Base-by-base conservation (phyloP, 1,140 invertebrate genomes). In the Berghia stephanieae region DNA sequence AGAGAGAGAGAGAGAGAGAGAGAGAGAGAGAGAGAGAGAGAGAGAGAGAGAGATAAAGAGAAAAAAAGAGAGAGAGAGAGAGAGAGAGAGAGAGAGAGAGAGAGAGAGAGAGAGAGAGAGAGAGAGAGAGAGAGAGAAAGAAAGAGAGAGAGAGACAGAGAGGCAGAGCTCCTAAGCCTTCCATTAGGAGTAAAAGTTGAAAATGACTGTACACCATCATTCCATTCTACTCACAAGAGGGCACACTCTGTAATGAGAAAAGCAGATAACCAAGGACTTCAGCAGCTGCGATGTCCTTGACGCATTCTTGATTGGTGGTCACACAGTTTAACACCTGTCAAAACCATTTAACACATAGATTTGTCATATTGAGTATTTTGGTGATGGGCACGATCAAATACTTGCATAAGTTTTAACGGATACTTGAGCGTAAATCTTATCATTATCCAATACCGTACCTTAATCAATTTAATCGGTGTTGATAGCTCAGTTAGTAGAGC, bases 291-390 rank as follows among this genome's bases (percentile, higher is more conserved):
- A 99, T 96, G 88, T 99, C 98, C 82, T 94, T 95, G 2, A 99
- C 95, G 90, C 98, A 99, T 88, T 99, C 96, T 83, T 96, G 94
- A 90, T 95, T 97, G 57, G 93, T 92, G 0, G 95, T 95, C 0
- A 96, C 93, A 79, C 93, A 92, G n/a, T 92, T 92, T 24, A 96
- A 92, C 36, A 97, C 93, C 87, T 94, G 71, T 13, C 83, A 81
- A 78, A 52, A 67, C 40, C n/a, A n/a, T n/a, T n/a, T n/a, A n/a
- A n/a, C n/a, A n/a, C n/a, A n/a, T n/a, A n/a, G n/a, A n/a, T n/a
- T n/a, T n/a, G n/a, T n/a, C n/a, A n/a, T n/a, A n/a, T n/a, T n/a
- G n/a, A n/a, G n/a, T n/a, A n/a, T n/a, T n/a, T n/a, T n/a, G n/a
- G n/a, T n/a, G n/a, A n/a, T n/a, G n/a, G n/a, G n/a, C n/a, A n/a